phyloP scores from a whole-genome alignment of 2,113 vertebrate genomes.

The Rhodinocichla rosea region DNA sequence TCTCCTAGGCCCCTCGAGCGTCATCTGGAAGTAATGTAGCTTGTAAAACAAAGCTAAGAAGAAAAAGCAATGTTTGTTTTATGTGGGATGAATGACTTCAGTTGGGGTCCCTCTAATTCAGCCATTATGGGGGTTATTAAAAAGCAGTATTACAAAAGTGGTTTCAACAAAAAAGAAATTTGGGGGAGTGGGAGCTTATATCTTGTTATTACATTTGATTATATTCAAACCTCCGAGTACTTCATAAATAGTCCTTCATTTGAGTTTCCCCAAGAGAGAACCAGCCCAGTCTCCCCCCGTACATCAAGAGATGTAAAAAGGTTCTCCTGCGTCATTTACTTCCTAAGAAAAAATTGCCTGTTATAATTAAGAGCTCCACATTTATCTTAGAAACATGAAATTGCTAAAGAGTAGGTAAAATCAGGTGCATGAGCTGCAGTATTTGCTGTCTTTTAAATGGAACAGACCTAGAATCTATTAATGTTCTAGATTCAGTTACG shows the following conservation, averaged over 20 bases:
- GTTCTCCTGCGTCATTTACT: constrained; percentile 42
- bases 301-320: constrained; percentile 19
- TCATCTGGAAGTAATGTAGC: constrained; percentile 94
- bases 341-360: constrained; percentile 45
- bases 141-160: constrained; percentile 77
- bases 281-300: constrained; percentile 31
- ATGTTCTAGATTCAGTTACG: not conserved
- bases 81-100: constrained; percentile 86
- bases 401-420: not conserved
- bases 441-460: not conserved
- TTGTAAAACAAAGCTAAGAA: constrained; percentile 85
- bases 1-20: constrained; percentile 71
- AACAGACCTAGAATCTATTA: not conserved
- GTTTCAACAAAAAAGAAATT: constrained; percentile 68
- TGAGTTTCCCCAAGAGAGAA: constrained; percentile 54
- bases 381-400: constrained; percentile 14
- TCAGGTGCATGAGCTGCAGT: not conserved
- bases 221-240: constrained; percentile 65
- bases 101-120: constrained; percentile 85
- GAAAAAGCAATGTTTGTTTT: constrained; percentile 86
- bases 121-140: constrained; percentile 85
- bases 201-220: constrained; percentile 74
- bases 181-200: not conserved
- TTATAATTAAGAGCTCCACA: not conserved
- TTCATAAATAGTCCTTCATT: constrained; percentile 63